A percentile compares a stretch with the other conserved stretches of the same genome.
These are phyloP conservation scores for Tubulanus polymorphus DNA, from an alignment of 2,888 invertebrate genomes.

Conservation along the genomic window DNA sequence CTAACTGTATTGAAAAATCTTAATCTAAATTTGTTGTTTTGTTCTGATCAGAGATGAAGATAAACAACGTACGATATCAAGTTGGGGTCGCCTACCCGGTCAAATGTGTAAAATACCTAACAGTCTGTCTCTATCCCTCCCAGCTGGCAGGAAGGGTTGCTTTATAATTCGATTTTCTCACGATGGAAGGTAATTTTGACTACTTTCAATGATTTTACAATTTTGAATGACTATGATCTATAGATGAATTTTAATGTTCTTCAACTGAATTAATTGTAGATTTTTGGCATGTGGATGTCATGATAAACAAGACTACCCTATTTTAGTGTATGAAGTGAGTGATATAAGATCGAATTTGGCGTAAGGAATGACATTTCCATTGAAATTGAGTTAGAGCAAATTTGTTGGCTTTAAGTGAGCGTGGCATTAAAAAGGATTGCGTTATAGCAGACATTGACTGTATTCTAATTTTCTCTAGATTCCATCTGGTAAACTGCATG, in stretches of 20 bases:
- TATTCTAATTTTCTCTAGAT: slow-evolving; percentile 49
- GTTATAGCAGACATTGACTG: background rate
- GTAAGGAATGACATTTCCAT: no score
- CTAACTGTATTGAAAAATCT: background rate
- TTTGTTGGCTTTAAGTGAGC: background rate
- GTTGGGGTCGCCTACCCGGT: slow-evolving; percentile 59
- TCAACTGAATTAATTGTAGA: slow-evolving; percentile 18
- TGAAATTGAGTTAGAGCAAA: no score
- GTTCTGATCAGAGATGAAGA: background rate
- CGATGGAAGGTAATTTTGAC: slow-evolving; percentile 43
- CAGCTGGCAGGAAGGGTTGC: slow-evolving; percentile 48
- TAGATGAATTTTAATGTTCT: background rate
- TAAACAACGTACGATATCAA: slow-evolving; percentile 19
- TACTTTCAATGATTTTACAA: slow-evolving; percentile 5
- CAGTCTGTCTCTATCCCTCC: slow-evolving; percentile 31
- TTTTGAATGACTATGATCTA: background rate
- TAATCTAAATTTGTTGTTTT: background rate
- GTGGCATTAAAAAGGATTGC: background rate
- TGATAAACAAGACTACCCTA: slow-evolving; percentile 56
- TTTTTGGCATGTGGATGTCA: slow-evolving; percentile 59
- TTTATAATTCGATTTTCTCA: slow-evolving; percentile 50
- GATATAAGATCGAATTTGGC: no score
- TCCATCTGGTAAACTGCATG: slow-evolving; percentile 54
- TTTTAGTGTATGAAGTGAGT: slow-evolving; percentile 58
- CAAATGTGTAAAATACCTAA: slow-evolving; percentile 65